These are phyloP conservation scores for Peromyscus attwateri DNA, from an alignment of 2,797 vertebrate genomes.

Conservation along the genomic window DNA sequence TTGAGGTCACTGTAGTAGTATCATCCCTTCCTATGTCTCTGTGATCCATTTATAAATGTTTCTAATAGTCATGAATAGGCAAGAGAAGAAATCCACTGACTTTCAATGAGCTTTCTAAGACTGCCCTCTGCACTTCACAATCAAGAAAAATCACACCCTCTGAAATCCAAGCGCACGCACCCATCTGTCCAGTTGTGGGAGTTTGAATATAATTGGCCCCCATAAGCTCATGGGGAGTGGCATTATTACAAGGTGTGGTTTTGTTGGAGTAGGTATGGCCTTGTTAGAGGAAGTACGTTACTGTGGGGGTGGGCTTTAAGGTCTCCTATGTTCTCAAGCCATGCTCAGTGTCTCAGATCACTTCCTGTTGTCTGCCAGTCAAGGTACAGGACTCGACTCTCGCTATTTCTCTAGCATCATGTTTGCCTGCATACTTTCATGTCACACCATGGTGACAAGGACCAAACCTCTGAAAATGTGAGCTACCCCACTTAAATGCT, in stretches of 20 bases:
- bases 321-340: not conserved
- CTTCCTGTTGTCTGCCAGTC: not conserved
- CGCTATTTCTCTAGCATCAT: not conserved
- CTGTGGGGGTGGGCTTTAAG: not conserved
- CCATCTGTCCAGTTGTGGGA: not conserved
- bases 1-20: not conserved
- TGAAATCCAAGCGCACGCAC: not conserved
- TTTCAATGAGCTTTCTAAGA: not conserved
- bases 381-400: not conserved
- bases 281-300: not conserved
- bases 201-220: not conserved
- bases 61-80: not conserved
- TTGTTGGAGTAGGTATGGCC: not conserved
- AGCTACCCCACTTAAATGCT: not conserved
- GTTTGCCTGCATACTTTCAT: not conserved
- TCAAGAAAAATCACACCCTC: not conserved
- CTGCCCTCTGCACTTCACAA: not conserved
- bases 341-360: not conserved
- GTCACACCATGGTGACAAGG: not conserved
- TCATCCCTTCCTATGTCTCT: not conserved
- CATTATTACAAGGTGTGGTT: not conserved
- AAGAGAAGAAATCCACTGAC: not conserved
- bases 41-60: not conserved
- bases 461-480: not conserved
- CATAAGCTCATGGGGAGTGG: not conserved